Base-by-base conservation (phyloP, 2,113 vertebrate species). In the Amphilophus citrinellus region DNA sequence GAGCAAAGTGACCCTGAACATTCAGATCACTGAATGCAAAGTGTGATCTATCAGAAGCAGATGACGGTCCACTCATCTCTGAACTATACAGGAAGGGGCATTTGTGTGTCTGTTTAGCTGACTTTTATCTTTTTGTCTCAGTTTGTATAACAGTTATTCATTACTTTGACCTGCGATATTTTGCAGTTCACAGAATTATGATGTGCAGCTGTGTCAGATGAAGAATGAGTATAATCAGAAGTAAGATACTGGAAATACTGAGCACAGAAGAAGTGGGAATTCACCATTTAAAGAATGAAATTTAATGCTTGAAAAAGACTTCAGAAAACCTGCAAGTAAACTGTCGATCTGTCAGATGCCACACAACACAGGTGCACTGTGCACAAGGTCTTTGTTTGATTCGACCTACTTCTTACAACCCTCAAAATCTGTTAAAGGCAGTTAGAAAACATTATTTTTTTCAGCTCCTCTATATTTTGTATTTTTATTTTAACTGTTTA, bases 21-120 rank as follows among this genome's bases (percentile, higher is more conserved):
- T 76, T 59, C 53, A 71, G 66, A 53, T 73, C 66, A 53, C 66
- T 73, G 17, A 73, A 53, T n/a, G 17, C 44, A 20, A 73, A 73
- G 44, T 20, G 24, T 32, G 24, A 71, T 53, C 24, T 6, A 71
- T 32, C 24, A 71, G 44, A 47, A 53, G 17, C 27, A 53, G 27
- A 47, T 3, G 27, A 53, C 44, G 11, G 24, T 20, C 44, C 1
- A 18, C 10, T n/a, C 24, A 73, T 20, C 47, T 32, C 47, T 53
- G 44, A 53, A 18, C 44, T n/a, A 37, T 37, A 18, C 44, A 53
- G 44, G 6, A 53, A 53, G 27, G 24, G 30, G 17, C 17, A 0
- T 53, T 73, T 73, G 24, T 32, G 10, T 73, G 6, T 71, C 9
- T 71, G 22, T 44, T 22, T 71, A 7, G 15, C 35, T 65, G 39